A percentile compares a stretch with the other conserved stretches of the same genome.
These are phyloP conservation scores for Pandion haliaetus DNA, from an alignment of 2,113 vertebrate species.

Conservation along the genomic window DNA sequence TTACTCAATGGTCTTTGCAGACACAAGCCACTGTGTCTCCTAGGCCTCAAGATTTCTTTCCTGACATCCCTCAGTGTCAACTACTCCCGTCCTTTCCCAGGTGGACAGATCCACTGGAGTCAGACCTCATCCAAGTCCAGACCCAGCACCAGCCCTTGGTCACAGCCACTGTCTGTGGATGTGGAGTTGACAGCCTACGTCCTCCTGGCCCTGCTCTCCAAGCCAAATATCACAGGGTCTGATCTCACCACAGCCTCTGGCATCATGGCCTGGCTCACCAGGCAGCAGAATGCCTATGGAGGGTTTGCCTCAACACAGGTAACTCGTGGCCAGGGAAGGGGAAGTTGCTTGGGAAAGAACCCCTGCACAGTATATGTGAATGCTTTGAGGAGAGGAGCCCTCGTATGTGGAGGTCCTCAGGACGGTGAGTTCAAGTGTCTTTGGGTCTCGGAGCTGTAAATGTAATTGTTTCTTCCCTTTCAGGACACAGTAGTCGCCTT, in stretches of 20 bases:
- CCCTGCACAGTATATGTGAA: background rate
- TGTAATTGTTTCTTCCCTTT: background rate
- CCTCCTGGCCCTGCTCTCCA: constrained; percentile 73
- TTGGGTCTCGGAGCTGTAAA: background rate
- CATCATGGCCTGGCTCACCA: constrained; percentile 80
- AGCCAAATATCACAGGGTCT: constrained; percentile 45
- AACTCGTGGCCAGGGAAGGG: background rate
- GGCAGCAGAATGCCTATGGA: constrained; percentile 83
- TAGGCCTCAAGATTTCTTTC: background rate
- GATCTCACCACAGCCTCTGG: constrained; percentile 64
- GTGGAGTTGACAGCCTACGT: constrained; percentile 81
- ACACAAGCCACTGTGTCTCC: background rate
- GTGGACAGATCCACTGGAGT: constrained; percentile 63
- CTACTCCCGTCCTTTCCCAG: background rate
- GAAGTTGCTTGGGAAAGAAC: background rate
- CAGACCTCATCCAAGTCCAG: background rate
- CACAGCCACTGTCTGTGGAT: constrained; percentile 31
- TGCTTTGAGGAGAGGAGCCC: background rate
- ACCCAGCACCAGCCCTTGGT: background rate
- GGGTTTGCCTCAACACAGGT: constrained; percentile 91
- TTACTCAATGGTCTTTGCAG: background rate
- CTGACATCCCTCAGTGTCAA: background rate
- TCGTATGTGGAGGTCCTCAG: background rate
- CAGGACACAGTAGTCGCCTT: constrained; percentile 90
- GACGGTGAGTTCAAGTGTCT: background rate